phyloP scores from a whole-genome alignment of 2,888 invertebrate genomes.

The Rhingia campestris region DNA sequence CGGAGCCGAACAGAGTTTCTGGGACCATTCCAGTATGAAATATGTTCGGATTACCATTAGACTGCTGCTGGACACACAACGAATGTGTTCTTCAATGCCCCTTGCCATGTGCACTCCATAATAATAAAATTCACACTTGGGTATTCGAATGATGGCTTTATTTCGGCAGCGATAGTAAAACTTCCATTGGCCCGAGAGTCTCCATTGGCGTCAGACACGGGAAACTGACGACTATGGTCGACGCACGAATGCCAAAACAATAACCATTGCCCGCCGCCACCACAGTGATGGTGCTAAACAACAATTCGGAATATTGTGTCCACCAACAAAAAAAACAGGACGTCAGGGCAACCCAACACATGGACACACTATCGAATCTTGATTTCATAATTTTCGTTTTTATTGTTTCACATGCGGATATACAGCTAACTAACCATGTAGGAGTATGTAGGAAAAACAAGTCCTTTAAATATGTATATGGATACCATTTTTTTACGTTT shows the following conservation, averaged over 20 bases:
- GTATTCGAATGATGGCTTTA: slow-evolving; percentile 62
- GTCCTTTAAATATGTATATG: neutral
- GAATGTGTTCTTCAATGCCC: slow-evolving; percentile 29
- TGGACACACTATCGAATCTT: slow-evolving; percentile 37
- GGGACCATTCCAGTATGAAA: slow-evolving; percentile 67
- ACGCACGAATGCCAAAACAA: slow-evolving; percentile 66
- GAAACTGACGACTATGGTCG: slow-evolving; percentile 42
- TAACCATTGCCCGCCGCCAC: neutral
- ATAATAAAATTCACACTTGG: slow-evolving; percentile 74
- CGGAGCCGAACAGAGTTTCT: slow-evolving; percentile 17
- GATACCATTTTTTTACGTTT: slow-evolving; percentile 22
- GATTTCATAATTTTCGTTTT: slow-evolving; percentile 64
- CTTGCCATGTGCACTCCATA: slow-evolving; percentile 62
- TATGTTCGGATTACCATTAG: slow-evolving; percentile 66
- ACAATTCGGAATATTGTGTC: slow-evolving; percentile 28
- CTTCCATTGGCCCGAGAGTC: slow-evolving; percentile 37
- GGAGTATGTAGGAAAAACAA: slow-evolving; percentile 1
- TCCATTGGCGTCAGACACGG: neutral
- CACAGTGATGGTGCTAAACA: slow-evolving; percentile 56
- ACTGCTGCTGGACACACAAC: neutral
- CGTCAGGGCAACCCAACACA: neutral
- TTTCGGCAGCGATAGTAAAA: slow-evolving; percentile 62
- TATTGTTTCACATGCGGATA: slow-evolving; percentile 37
- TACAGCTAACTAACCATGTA: slow-evolving; percentile 30
- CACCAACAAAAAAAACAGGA: slow-evolving; percentile 1